Evolutionary conservation across 2,113 vertebrate species (phyloP).

Genomic region (Burhinus bistriatus): DNA sequence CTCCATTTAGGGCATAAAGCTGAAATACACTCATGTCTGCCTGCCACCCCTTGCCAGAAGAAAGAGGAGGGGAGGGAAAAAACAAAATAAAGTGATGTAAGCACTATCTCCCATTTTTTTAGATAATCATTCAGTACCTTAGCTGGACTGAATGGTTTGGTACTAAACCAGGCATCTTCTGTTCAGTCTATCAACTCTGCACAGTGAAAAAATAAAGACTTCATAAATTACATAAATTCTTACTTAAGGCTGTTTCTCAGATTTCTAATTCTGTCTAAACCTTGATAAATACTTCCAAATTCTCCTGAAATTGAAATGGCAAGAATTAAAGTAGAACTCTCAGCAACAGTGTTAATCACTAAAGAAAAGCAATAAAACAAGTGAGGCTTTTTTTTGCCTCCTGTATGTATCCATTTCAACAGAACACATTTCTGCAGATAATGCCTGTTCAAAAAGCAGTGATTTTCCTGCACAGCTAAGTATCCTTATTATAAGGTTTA

Average conservation of each 20-base stretch:
- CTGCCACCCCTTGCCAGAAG: neutral
- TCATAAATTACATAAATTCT: neutral
- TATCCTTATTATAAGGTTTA: slow-evolving; percentile 52
- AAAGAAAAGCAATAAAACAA: slow-evolving; percentile 41
- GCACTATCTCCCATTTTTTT: neutral
- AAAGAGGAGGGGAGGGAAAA: fast-evolving
- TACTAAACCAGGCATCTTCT: neutral
- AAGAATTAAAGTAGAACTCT: slow-evolving; percentile 40
- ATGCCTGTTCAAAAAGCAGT: slow-evolving; percentile 61
- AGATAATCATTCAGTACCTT: neutral
- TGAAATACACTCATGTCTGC: neutral
- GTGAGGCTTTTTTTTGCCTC: neutral
- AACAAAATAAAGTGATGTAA: neutral
- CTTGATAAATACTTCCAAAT: neutral
- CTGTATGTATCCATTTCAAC: neutral
- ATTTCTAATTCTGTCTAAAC: neutral
- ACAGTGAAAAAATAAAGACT: neutral
- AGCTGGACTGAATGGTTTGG: neutral
- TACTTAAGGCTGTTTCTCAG: neutral
- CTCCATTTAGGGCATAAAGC: neutral
- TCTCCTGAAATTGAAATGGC: neutral
- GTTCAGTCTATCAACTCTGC: neutral
- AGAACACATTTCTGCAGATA: slow-evolving; percentile 32
- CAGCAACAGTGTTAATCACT: slow-evolving; percentile 20
- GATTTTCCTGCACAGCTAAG: slow-evolving; percentile 59